Evolutionary conservation across 2,113 vertebrate species (phyloP), one percentile per base, ranked within the genome.

Genomic region (Poeciliopsis turrubarensis): DNA sequence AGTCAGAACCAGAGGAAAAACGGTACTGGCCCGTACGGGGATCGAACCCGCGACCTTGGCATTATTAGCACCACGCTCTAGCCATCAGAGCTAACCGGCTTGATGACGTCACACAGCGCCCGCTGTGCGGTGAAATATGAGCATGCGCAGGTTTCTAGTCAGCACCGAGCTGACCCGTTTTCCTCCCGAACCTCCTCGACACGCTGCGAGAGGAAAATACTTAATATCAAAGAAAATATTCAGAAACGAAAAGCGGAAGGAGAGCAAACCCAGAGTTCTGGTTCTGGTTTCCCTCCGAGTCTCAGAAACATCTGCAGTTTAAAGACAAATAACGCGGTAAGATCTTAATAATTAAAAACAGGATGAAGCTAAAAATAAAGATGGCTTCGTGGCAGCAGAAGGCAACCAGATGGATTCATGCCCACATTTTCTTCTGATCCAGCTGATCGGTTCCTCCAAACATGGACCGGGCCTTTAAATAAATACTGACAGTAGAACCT

Each of bases 31-130:
- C 92, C 69, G 91, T 92, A 93, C 91, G 86, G 92, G 93, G 85
- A 89, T 93, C 89, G 91, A 93, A 93, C 91, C 91, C 91, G 86
- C 90, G 87, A 94, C 91, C 90, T 94, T 93, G 89, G 89, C 91
- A 88, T 94, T 93, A 92, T 93, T 94, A 93, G 92, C 92, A 94
- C 92, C 89, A 93, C 91, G 89, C 89, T 92, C 92, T 94, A 93
- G 92, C 91, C 92, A 93, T 90, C 90, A 93, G 91, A 37, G 34
- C 34, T 37, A 37, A 37, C 34, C 34, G 34, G 34, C 34, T 10
- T 37, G 34, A 37, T 37, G 34, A 37, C 34, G 34, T 11, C 10
- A 37, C 10, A 3, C 0, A 11, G 34, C 10, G 2, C 34, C 34
- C 10, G 10, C 10, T 2, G 34, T 37, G 34, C 34, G 10, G 10